Evolutionary conservation across 2,888 invertebrate genomes (phyloP), one percentile per base, ranked within the genome.

Genomic region (Papilio gigon): DNA sequence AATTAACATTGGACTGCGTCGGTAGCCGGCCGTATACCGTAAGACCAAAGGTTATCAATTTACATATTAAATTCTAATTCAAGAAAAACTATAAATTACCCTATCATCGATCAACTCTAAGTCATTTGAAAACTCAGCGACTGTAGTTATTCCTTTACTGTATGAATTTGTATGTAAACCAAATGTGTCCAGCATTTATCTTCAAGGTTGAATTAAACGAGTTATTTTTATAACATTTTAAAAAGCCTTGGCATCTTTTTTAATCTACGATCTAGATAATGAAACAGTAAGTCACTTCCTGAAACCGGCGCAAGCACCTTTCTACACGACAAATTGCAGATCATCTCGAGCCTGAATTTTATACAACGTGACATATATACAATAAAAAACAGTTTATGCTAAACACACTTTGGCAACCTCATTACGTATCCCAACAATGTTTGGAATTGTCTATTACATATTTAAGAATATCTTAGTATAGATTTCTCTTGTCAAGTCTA

Each of bases 221-320:
- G 53, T 56, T 53, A 27, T 53, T 56, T 53, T 56, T 30, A 30
- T 56, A 56, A 56, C 53, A 56, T 56, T 56, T 30, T 30, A 56
- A 56, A 42, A 56, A 56, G n/a, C 30, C 53, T 56, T 56, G 53
- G 30, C 53, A 56, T 30, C n/a, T 56, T 56, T 56, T 56, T 56
- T 14, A 56, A 30, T 56, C 53, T 56, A 17, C 27, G 30, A 56
- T 56, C 27, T 30, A 30, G 53, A 56, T 30, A 30, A 53, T 27
- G 27, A 56, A n/a, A 56, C 53, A 30, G 30, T 30, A 56, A 30
- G 27, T 56, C 30, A 56, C 53, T 56, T 17, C 27, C 53, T 56
- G 53, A 30, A 56, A 30, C 53, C 53, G 30, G 53, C 9, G 17
- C 30, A 56, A 27, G 30, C 53, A 27, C 53, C 53, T 56, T 56